phyloP scores from a whole-genome alignment of 1,140 invertebrate genomes.

The Lutraria rhynchaena region DNA sequence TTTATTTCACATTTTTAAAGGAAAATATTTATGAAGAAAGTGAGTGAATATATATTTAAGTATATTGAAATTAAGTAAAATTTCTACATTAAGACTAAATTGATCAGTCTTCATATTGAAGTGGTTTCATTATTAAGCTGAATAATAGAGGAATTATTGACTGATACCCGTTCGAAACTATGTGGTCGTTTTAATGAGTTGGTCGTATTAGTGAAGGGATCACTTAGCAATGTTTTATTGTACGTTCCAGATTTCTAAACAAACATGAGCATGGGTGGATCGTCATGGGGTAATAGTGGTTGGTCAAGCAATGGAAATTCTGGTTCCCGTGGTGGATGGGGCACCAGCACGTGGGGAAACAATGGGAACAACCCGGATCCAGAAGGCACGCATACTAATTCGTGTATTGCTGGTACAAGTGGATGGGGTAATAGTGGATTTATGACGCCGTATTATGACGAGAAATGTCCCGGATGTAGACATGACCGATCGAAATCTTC shows the following conservation, averaged over 20 bases:
- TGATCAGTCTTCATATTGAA: too few relatives aligned
- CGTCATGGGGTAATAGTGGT: neutral
- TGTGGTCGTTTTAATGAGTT: too few relatives aligned
- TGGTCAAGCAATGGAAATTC: neutral
- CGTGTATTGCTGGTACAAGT: slow-evolving; percentile 16
- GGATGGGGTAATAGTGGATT: neutral
- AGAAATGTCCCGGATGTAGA: slow-evolving; percentile 28
- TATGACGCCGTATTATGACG: slow-evolving; percentile 6
- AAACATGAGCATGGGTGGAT: neutral
- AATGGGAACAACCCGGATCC: slow-evolving; percentile 2
- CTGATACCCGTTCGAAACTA: too few relatives aligned
- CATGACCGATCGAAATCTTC: neutral
- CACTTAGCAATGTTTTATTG: too few relatives aligned
- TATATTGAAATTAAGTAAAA: too few relatives aligned
- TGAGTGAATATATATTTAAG: too few relatives aligned
- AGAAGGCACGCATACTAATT: slow-evolving; percentile 24
- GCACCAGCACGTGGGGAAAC: neutral
- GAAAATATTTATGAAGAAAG: too few relatives aligned
- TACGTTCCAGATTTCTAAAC: neutral
- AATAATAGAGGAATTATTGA: too few relatives aligned
- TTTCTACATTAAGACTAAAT: too few relatives aligned
- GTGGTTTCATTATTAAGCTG: too few relatives aligned
- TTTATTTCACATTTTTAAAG: too few relatives aligned
- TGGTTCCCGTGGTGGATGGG: neutral
- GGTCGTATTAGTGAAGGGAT: too few relatives aligned